phyloP scores from a whole-genome alignment of 2,113 vertebrate species.

The Oceanodroma tethys region DNA sequence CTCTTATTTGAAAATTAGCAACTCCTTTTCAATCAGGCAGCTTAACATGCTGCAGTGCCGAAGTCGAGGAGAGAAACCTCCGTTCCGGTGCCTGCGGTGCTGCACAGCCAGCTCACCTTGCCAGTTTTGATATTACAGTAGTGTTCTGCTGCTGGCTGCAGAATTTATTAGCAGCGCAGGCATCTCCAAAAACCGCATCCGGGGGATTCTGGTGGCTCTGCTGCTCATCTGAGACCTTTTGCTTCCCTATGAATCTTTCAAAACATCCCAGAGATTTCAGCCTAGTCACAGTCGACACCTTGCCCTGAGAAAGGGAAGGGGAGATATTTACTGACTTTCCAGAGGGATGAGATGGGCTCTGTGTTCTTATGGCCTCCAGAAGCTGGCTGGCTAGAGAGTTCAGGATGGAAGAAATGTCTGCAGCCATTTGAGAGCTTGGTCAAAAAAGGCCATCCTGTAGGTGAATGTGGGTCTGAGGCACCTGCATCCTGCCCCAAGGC shows the following conservation, averaged over 20 bases:
- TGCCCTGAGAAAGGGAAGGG: background rate
- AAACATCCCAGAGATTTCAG: background rate
- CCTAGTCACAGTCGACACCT: background rate
- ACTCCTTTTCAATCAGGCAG: background rate
- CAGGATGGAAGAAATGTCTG: background rate
- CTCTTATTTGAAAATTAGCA: background rate
- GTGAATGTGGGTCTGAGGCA: background rate
- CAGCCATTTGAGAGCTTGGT: background rate
- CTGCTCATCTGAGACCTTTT: background rate
- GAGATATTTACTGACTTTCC: background rate
- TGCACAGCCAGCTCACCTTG: background rate
- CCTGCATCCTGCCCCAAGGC: background rate
- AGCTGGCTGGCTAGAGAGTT: background rate
- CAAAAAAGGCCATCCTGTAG: background rate
- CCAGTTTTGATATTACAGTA: background rate
- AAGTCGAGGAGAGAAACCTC: background rate
- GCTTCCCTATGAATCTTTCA: background rate
- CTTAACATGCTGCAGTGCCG: background rate
- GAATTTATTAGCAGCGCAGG: background rate
- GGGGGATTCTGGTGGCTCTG: background rate
- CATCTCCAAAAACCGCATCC: background rate
- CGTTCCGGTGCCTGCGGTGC: fast-evolving
- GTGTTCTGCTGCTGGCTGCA: background rate
- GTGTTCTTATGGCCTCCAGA: background rate
- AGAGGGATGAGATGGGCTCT: background rate